Conservation (phyloP, 2,797 vertebrate species). For the Apogon hyalosoma region DNA sequence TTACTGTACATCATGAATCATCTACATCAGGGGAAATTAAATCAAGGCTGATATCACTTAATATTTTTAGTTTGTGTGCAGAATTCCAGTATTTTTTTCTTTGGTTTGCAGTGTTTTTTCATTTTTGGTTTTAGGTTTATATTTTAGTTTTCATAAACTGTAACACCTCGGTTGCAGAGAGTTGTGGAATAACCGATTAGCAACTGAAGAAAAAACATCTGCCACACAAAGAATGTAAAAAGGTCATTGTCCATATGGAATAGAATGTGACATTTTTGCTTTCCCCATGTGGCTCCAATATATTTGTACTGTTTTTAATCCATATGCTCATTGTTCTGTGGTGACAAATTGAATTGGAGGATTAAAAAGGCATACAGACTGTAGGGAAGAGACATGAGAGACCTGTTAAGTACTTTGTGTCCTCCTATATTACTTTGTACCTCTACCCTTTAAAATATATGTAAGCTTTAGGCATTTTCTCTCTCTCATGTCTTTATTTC, state of each 20-base stretch:
- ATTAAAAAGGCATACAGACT: slow-evolving; percentile 1
- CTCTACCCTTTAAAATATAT: slow-evolving; percentile 7
- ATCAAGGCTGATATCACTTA: too few relatives aligned
- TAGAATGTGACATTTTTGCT: neutral
- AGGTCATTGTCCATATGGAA: slow-evolving; percentile 39
- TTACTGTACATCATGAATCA: too few relatives aligned
- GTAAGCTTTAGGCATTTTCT: slow-evolving; percentile 7
- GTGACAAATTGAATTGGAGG: slow-evolving; percentile 1
- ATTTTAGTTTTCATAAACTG: too few relatives aligned
- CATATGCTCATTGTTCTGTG: slow-evolving; percentile 10
- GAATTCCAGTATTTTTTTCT: too few relatives aligned
- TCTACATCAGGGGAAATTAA: too few relatives aligned
- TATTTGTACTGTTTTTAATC: slow-evolving; percentile 9
- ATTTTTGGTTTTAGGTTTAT: too few relatives aligned
- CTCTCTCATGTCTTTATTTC: neutral
- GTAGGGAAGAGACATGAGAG: slow-evolving; percentile 36
- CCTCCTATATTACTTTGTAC: slow-evolving; percentile 27
- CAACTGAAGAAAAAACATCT: neutral
- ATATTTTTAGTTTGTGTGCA: too few relatives aligned
- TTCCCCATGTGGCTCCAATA: slow-evolving; percentile 9
- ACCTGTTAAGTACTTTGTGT: slow-evolving; percentile 44
- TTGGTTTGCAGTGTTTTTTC: too few relatives aligned
- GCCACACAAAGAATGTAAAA: slow-evolving; percentile 30
- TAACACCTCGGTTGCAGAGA: too few relatives aligned
- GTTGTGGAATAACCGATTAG: too few relatives aligned